These are phyloP conservation scores for Meliscaeva auricollis DNA, from an alignment of 2,888 invertebrate genomes.

Conservation along the genomic window DNA sequence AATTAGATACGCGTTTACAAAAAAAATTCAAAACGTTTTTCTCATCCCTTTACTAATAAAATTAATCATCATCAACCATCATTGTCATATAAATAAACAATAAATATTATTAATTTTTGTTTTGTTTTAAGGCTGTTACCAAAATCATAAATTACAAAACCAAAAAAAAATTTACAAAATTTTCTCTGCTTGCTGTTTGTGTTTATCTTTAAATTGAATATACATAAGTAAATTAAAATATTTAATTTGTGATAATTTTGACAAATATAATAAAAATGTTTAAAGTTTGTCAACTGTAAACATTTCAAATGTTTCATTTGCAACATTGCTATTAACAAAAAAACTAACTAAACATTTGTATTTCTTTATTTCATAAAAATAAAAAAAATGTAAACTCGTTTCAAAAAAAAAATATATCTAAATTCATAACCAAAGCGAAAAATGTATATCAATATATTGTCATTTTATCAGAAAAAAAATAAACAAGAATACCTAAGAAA, in stretches of 20 bases:
- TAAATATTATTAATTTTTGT: background rate
- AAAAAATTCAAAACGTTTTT: slow-evolving; percentile 16
- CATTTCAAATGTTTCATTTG: slow-evolving; percentile 50
- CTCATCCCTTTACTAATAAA: slow-evolving; percentile 39
- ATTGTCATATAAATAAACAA: slow-evolving; percentile 27
- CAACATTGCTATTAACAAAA: slow-evolving; percentile 31
- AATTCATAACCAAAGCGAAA: slow-evolving; percentile 57
- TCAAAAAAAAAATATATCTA: slow-evolving; percentile 40
- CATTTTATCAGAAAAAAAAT: slow-evolving; percentile 56
- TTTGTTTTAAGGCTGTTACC: slow-evolving; percentile 13
- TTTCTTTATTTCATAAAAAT: slow-evolving; percentile 29
- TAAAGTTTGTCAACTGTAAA: slow-evolving; percentile 38
- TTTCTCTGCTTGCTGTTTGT: slow-evolving; percentile 66
- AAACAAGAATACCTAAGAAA: slow-evolving; percentile 1
- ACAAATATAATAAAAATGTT: slow-evolving; percentile 37
- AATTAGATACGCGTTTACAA: slow-evolving; percentile 41
- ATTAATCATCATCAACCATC: slow-evolving; percentile 2
- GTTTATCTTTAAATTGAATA: slow-evolving; percentile 10
- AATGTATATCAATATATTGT: slow-evolving; percentile 59
- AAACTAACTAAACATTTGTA: slow-evolving; percentile 53
- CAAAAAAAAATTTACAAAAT: background rate
- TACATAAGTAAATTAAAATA: slow-evolving; percentile 26
- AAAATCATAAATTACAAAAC: slow-evolving; percentile 11
- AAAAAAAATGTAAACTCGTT: slow-evolving; percentile 57
- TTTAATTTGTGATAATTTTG: slow-evolving; percentile 69